These are phyloP conservation scores for Albula glossodonta DNA, from an alignment of 2,113 vertebrate species.

Conservation along the genomic window DNA sequence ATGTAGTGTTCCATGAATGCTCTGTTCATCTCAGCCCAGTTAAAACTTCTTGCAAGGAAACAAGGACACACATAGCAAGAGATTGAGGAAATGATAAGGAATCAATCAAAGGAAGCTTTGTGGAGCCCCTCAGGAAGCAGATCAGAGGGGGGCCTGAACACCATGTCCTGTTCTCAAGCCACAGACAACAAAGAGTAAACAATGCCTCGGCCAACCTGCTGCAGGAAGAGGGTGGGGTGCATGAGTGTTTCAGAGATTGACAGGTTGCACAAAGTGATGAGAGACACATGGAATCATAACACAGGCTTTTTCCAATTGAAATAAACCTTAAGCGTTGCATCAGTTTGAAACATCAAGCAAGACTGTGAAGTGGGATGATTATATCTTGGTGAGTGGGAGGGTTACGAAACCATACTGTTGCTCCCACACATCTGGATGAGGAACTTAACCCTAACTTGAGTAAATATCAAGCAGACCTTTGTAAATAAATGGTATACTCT, in stretches of 20 bases:
- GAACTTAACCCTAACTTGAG: too few species aligned
- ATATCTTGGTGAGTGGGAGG: too few species aligned
- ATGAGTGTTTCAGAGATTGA: background rate
- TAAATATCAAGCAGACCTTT: too few species aligned
- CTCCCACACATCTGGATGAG: too few species aligned
- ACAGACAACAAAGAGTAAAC: background rate
- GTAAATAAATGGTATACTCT: too few species aligned
- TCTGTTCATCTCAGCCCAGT: too few species aligned
- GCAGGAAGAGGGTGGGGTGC: too few species aligned
- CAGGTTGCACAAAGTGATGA: background rate
- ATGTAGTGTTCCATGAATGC: too few species aligned
- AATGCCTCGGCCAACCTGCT: background rate
- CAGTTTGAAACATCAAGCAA: background rate
- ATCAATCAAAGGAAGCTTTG: background rate
- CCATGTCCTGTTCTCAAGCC: background rate
- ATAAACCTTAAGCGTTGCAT: background rate
- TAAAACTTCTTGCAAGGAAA: too few species aligned
- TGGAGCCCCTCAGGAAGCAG: background rate
- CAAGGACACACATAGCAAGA: too few species aligned
- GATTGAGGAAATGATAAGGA: background rate
- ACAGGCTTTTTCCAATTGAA: background rate
- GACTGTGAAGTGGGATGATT: too few species aligned
- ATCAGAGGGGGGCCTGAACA: background rate
- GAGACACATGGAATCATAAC: background rate
- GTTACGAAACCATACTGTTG: too few species aligned